Base-by-base conservation (phyloP, 1,140 invertebrate genomes). In the Cotesia chilonis region DNA sequence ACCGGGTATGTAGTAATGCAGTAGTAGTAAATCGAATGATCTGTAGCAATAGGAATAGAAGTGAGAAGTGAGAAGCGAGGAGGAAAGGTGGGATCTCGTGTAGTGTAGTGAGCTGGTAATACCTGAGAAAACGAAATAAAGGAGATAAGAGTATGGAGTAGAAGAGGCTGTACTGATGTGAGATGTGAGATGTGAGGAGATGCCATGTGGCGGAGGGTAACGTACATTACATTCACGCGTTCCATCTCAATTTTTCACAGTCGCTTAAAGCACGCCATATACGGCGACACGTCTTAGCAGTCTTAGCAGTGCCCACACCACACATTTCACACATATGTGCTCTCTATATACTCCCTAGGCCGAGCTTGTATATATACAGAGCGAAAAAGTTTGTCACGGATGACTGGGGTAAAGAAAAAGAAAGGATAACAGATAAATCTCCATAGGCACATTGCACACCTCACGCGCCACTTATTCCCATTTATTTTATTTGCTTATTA, bases 231-330 rank as follows among this genome's bases (percentile, higher is more conserved):
- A 68, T 68, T 68, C 55, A 14, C 52, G 47, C 67, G 67, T 68
- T 59, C 54, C 67, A 59, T 60, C 14, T 47, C 67, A 68, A 68
- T 68, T 60, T 68, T 68, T 68, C 67, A 59, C 55, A 68, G 55
- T 68, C 55, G 14, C 12, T 60, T 60, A 68, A 59, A 59, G n/a
- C 52, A 20, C n/a, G 54, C 54, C 67, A 59, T 57, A 59, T 68
- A 68, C 37, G 54, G 67, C 52, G 55, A 68, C 67, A 68, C 38
- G 35, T 20, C 47, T 54, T 51, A 52, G 20, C 28, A 28, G 28
- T 28, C 28, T 28, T 28, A 28, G 41, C 10, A 47, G 6, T 10
- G 41, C 10, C 41, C 6, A 10, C 41, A 47, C 41, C 10, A 47
- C 41, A 47, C 41, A 47, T 47, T 47, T 47, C 10, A 47, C 41